These are phyloP conservation scores for Drosophila persimilis DNA, from an alignment of 1,140 invertebrate genomes.

Conservation along the genomic window DNA sequence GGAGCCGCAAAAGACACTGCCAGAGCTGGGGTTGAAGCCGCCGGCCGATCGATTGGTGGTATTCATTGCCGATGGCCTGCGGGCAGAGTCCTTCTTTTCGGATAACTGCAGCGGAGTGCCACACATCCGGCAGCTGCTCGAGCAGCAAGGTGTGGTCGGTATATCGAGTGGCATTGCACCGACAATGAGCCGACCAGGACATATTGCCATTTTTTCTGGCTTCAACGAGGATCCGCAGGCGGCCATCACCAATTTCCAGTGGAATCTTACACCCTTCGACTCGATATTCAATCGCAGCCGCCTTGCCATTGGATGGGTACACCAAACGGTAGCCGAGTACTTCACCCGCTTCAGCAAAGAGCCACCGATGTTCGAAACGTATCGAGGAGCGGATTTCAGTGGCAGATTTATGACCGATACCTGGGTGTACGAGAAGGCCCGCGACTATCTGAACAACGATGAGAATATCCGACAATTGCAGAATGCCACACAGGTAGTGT, in stretches of 20 bases:
- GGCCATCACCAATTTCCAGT: conserved; percentile 95
- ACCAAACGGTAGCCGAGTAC: not conserved
- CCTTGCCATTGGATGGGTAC: conserved; percentile 86
- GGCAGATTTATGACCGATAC: not conserved
- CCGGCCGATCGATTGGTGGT: conserved; percentile 91
- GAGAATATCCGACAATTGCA: conserved; percentile 81
- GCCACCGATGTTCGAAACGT: conserved; percentile 2
- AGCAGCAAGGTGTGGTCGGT: conserved; percentile 89
- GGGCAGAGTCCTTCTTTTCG: conserved; percentile 90
- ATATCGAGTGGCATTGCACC: conserved; percentile 95
- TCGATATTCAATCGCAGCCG: conserved; percentile 95
- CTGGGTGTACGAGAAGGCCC: conserved; percentile 1
- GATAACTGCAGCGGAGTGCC: conserved; percentile 50
- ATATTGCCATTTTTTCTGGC: conserved; percentile 96
- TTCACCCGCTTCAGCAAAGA: conserved; percentile 5
- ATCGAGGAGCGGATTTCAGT: not conserved
- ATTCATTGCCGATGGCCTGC: conserved; percentile 93
- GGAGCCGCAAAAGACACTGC: conserved; percentile 82
- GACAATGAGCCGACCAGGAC: conserved; percentile 97
- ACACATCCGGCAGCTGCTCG: conserved; percentile 61
- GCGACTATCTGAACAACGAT: conserved; percentile 86
- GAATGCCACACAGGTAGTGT: conserved; percentile 87
- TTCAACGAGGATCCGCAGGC: conserved; percentile 98
- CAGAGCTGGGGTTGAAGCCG: conserved; percentile 81
- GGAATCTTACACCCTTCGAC: conserved; percentile 98